These are phyloP conservation scores for Caenorhabditis zanzibari DNA, from an alignment of 2,888 invertebrate species.

Conservation along the genomic window DNA sequence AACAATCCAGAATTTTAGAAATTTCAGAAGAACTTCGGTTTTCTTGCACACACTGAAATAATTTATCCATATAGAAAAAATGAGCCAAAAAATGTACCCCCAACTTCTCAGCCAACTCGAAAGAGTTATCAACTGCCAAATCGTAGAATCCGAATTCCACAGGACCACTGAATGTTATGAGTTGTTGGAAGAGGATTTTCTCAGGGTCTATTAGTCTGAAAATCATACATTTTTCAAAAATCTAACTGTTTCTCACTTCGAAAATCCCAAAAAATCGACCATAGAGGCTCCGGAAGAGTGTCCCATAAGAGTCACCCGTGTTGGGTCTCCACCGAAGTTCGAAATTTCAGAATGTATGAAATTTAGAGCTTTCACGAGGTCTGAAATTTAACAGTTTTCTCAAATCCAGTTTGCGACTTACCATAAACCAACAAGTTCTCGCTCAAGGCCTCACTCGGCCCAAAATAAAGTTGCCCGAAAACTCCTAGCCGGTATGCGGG, in stretches of 20 bases:
- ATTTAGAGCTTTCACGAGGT: constrained; percentile 16
- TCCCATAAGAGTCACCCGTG: constrained; percentile 53
- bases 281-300: constrained; percentile 53
- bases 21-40: not conserved
- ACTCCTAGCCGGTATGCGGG: constrained; percentile 74
- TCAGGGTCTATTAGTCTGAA: constrained; percentile 48
- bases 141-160: constrained; percentile 5
- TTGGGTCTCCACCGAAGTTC: constrained; percentile 59
- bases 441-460: constrained; percentile 55
- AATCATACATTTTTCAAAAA: too few species aligned
- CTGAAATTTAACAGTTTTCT: constrained; percentile 5
- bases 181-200: constrained; percentile 39
- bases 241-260: not conserved
- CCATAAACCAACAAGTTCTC: constrained; percentile 73
- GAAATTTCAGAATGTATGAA: constrained; percentile 46
- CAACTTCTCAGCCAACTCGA: not conserved
- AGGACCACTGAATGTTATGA: constrained; percentile 31
- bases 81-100: not conserved
- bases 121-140: not conserved
- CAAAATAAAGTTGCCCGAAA: constrained; percentile 72
- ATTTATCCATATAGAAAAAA: not conserved
- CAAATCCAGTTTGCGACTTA: not conserved
- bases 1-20: not conserved
- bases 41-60: too few species aligned
- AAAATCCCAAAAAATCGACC: not conserved